Conservation (phyloP, 2,888 invertebrate species). For the Vanessa cardui region DNA sequence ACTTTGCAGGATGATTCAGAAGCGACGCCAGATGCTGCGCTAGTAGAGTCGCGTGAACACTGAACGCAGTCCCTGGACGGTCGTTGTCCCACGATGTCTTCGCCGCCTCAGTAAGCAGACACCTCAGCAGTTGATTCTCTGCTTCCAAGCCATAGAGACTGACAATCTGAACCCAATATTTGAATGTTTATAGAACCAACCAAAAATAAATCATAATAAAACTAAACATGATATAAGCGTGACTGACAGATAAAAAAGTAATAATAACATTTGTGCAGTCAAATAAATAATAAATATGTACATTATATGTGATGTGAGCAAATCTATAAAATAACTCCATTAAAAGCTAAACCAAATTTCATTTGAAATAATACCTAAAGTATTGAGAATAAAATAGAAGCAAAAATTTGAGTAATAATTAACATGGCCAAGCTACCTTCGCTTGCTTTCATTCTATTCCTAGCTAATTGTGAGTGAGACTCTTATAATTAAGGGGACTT, state of each 20-base stretch:
- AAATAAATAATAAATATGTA: neutral
- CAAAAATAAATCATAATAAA: slow-evolving; percentile 3
- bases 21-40: slow-evolving; percentile 85
- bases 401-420: too few relatives aligned
- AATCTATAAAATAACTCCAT: too few relatives aligned
- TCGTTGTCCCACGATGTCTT: slow-evolving; percentile 88
- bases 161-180: slow-evolving; percentile 87
- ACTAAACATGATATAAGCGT: neutral
- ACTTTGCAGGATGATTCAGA: slow-evolving; percentile 92
- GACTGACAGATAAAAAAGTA: neutral
- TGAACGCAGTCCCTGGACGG: slow-evolving; percentile 87
- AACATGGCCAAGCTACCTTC: too few relatives aligned
- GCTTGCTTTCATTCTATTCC: too few relatives aligned
- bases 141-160: slow-evolving; percentile 97
- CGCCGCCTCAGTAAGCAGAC: slow-evolving; percentile 90
- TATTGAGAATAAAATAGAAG: too few relatives aligned
- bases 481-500: too few relatives aligned
- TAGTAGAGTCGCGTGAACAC: slow-evolving; percentile 86
- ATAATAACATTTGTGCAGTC: neutral
- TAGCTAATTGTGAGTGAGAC: too few relatives aligned
- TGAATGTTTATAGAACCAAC: slow-evolving; percentile 23
- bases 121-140: slow-evolving; percentile 97
- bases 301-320: too few relatives aligned
- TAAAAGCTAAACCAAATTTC: too few relatives aligned
- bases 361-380: too few relatives aligned